Percentiles rank a stretch among this genome's conserved stretches.
Conservation (phyloP, 1,140 invertebrate species). For the Oryctes rhinoceros region DNA sequence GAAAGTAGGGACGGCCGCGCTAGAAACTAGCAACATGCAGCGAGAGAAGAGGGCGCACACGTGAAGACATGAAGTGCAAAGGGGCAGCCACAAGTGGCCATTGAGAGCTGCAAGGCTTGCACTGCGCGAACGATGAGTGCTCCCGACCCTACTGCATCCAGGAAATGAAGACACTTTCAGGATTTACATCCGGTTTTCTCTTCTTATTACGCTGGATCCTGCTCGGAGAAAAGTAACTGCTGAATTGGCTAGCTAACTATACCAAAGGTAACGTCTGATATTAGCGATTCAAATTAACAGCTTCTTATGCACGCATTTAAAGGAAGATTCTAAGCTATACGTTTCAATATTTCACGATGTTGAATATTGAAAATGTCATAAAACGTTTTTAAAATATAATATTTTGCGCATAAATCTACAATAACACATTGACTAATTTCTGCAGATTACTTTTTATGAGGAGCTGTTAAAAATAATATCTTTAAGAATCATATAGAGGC, state of each 20-base stretch:
- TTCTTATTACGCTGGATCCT: background rate
- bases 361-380: no score
- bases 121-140: slow-evolving; percentile 43
- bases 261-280: background rate
- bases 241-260: background rate
- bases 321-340: no score
- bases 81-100: slow-evolving; percentile 55
- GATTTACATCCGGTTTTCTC: slow-evolving; percentile 32
- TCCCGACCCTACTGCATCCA: slow-evolving; percentile 18
- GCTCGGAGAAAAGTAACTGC: background rate
- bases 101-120: slow-evolving; percentile 56
- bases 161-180: slow-evolving; percentile 27
- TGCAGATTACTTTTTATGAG: no score
- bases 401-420: no score
- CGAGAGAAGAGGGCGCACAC: slow-evolving; percentile 43
- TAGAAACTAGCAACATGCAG: background rate
- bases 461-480: no score
- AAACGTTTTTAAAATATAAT: no score
- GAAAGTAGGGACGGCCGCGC: slow-evolving; percentile 3
- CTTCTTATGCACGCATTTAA: no score
- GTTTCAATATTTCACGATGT: no score
- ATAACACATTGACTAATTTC: no score
- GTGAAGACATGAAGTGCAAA: slow-evolving; percentile 47
- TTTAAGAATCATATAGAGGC: no score
- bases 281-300: background rate